These are phyloP conservation scores for Nothocercus julius DNA, from an alignment of 2,113 vertebrate species.

Conservation along the genomic window DNA sequence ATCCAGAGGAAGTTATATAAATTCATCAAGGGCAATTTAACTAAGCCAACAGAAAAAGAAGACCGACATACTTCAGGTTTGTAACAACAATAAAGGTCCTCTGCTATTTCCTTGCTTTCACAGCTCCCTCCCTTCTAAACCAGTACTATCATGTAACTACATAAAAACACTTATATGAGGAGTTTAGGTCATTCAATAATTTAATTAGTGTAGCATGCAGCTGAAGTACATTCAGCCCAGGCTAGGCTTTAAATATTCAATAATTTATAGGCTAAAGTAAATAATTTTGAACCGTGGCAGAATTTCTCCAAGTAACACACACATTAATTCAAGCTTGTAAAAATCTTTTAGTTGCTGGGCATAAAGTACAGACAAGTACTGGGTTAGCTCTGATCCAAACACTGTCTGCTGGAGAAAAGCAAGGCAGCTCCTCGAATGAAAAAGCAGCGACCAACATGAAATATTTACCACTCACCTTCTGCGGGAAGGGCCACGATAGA, in stretches of 20 bases:
- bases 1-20: background rate
- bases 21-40: background rate
- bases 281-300: background rate
- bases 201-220: background rate
- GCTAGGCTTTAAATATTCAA: background rate
- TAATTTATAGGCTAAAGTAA: background rate
- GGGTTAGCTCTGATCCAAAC: background rate
- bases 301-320: background rate
- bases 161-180: background rate
- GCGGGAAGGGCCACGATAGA: conserved; percentile 88
- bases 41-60: background rate
- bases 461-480: conserved; percentile 79
- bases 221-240: background rate
- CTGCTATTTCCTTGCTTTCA: background rate
- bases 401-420: background rate
- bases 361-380: background rate
- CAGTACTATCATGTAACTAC: background rate
- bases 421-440: background rate
- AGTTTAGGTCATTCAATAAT: background rate
- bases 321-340: background rate
- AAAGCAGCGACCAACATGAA: background rate
- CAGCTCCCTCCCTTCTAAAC: background rate
- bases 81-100: background rate
- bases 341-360: background rate
- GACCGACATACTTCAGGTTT: background rate